phyloP scores from a whole-genome alignment of 2,113 vertebrate species.

The Tachysurus fulvidraco region DNA sequence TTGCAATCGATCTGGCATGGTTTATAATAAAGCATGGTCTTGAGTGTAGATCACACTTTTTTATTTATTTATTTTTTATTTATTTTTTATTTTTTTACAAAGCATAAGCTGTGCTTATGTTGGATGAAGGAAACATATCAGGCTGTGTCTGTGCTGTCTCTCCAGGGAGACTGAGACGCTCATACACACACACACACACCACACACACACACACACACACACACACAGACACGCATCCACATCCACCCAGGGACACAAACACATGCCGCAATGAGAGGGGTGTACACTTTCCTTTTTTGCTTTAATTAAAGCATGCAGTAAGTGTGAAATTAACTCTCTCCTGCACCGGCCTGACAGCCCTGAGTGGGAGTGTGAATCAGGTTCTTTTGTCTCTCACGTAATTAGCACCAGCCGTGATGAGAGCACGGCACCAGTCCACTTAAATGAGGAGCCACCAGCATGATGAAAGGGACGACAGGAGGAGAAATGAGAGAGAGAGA shows the following conservation, averaged over 20 bases:
- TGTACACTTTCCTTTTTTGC: conserved; percentile 63
- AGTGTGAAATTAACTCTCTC: conserved; percentile 84
- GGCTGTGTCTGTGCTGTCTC: conserved; percentile 26
- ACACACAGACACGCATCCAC: conserved; percentile 26
- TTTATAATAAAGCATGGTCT: conserved; percentile 42
- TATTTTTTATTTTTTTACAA: neutral
- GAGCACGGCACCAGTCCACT: conserved; percentile 51
- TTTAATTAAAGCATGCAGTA: conserved; percentile 82
- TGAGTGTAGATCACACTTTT: conserved; percentile 26
- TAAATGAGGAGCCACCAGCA: conserved; percentile 47
- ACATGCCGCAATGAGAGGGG: conserved; percentile 44
- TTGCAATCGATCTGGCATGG: conserved; percentile 56
- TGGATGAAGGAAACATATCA: conserved; percentile 14
- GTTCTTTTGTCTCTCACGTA: conserved; percentile 76
- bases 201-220: conserved; percentile 39
- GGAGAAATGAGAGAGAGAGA: conserved; percentile 37
- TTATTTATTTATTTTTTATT: neutral
- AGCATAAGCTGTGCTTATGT: conserved; percentile 20
- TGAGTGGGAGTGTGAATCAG: conserved; percentile 74
- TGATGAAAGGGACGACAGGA: conserved; percentile 50
- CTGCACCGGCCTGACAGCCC: conserved; percentile 75
- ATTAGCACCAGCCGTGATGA: conserved; percentile 72
- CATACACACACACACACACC: conserved; percentile 33
- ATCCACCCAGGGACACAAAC: conserved; percentile 32
- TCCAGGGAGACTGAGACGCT: conserved; percentile 21